Conservation (phyloP, 2,888 invertebrate genomes). For the Rhopalosiphum nymphaeae region DNA sequence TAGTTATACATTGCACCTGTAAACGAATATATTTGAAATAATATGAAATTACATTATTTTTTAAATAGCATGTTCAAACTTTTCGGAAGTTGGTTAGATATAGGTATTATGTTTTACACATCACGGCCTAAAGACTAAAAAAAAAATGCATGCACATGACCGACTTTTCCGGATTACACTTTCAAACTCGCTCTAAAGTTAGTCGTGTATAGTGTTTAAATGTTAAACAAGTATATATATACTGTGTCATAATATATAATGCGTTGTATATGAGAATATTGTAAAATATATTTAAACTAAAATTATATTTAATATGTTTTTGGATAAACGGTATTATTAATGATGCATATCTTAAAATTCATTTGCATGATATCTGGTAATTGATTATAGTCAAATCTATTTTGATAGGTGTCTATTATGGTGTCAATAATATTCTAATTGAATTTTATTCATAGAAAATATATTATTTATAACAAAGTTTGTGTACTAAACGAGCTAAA, state of each 20-base stretch:
- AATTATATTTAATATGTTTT: neutral
- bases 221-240: neutral
- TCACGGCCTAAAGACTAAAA: neutral
- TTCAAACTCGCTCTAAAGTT: neutral
- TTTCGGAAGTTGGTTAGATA: neutral
- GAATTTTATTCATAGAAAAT: neutral
- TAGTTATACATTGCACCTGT: neutral
- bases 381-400: neutral
- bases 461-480: neutral
- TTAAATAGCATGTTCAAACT: neutral
- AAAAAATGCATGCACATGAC: neutral
- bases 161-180: conserved; percentile 1
- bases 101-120: neutral
- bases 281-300: neutral
- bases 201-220: neutral
- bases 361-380: neutral
- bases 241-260: neutral
- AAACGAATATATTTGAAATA: neutral
- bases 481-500: neutral
- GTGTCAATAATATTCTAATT: neutral
- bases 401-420: neutral
- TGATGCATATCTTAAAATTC: neutral
- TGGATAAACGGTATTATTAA: neutral
- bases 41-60: neutral
- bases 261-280: neutral